Evolutionary conservation across 1,140 invertebrate species (phyloP), one percentile per base, ranked within the genome.

Genomic region (Babylonia areolata): DNA sequence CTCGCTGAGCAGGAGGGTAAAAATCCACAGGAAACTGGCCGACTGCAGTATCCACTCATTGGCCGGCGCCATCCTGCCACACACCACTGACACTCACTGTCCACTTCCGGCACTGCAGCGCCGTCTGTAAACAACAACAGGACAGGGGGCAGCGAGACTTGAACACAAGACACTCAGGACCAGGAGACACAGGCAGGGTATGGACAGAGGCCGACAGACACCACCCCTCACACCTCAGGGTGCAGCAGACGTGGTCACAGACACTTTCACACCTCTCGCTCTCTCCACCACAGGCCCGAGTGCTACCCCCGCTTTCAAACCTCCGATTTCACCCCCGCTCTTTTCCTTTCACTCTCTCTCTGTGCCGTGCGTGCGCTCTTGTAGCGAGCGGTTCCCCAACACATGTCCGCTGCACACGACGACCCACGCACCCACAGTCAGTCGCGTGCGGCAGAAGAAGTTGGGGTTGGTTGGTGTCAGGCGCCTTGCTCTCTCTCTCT

Each of bases 21-120:
- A 87, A 86, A 90, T 89, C 89, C 89, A 90, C 40, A 90, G 84
- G 51, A 89, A 85, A 83, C 88, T 90, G 23, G 87, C 88, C 40
- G 88, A 90, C 73, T 90, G 87, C 35, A 90, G 75, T 79, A 90
- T 81, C 88, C 89, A 90, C 35, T 90, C 89, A 80, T 87, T 85
- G 73, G 88, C 86, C 78, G 78, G 83, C 88, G 89, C 89, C 89
- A 90, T 90, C 79, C 51, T 90, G 80, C 69, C 46, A 71, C 46
- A 79, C 81, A 85, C 79, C 54, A 31, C 23, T 42, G 33, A 82
- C 23, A 85, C 12, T 46, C 33, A 42, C 64, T 78, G 54, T 69
- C 80, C 77, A 87, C 87, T 90, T 88, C 89, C 89, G 85, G 84
- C 64, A 75, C 81, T 35, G 42, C 15, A 54, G 86, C 83, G 81